Percentiles rank a stretch among this genome's conserved stretches.
phyloP scores from a whole-genome alignment of 2,113 vertebrate genomes.

The Pogonocichla stellata region DNA sequence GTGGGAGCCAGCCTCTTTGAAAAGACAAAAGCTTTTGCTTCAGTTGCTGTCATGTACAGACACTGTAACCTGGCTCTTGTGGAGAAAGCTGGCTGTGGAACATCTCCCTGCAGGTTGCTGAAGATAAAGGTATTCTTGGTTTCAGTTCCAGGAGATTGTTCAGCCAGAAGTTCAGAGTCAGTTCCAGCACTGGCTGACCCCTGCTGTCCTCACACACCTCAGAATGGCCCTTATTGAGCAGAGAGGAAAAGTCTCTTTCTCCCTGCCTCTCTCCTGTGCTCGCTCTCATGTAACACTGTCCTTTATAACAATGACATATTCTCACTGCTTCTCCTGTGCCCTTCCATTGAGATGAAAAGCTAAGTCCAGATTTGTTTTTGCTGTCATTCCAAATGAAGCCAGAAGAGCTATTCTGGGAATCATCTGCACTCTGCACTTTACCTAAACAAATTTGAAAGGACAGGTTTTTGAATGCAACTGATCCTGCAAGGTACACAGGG shows the following conservation, averaged over 20 bases:
- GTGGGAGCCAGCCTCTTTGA: slow-evolving; percentile 18
- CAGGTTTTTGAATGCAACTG: slow-evolving; percentile 60
- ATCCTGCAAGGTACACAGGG: slow-evolving; percentile 57
- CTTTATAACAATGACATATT: slow-evolving; percentile 56
- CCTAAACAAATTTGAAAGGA: slow-evolving; percentile 62
- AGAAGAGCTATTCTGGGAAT: slow-evolving; percentile 59
- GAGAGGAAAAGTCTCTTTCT: slow-evolving; percentile 6
- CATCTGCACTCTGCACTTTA: slow-evolving; percentile 49
- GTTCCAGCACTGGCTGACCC: slow-evolving; percentile 50
- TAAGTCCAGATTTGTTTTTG: slow-evolving; percentile 38
- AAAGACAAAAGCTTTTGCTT: slow-evolving; percentile 55
- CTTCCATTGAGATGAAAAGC: slow-evolving; percentile 53
- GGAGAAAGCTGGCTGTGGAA: slow-evolving; percentile 58
- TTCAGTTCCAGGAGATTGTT: slow-evolving; percentile 62
- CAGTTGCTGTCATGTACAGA: slow-evolving; percentile 24
- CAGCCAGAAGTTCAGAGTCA: slow-evolving; percentile 65
- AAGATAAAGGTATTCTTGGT: slow-evolving; percentile 52
- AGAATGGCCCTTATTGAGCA: slow-evolving; percentile 23
- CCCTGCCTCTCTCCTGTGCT: background rate
- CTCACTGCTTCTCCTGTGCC: slow-evolving; percentile 18
- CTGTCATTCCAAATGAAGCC: slow-evolving; percentile 64
- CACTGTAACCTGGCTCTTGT: slow-evolving; percentile 44
- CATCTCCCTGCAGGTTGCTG: slow-evolving; percentile 54
- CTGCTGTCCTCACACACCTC: slow-evolving; percentile 59
- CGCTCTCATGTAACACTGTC: background rate